A percentile compares a stretch with the other conserved stretches of the same genome.
Conservation (phyloP, 2,888 invertebrate species). For the Taphrorychus bicolor region DNA sequence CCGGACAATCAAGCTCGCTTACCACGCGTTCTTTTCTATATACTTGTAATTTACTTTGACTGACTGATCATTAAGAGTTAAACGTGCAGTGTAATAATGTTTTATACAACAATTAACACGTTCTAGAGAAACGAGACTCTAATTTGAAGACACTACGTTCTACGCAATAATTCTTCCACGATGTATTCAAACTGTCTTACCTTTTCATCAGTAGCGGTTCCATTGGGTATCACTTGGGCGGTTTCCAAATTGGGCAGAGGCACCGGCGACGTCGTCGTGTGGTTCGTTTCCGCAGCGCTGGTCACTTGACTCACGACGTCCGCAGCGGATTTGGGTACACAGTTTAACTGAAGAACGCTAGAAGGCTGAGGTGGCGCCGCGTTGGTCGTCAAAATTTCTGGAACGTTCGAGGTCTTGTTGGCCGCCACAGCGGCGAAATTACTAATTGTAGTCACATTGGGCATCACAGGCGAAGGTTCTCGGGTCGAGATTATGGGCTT, state of each 20-base stretch:
- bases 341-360: too few species aligned
- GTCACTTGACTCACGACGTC: neutral
- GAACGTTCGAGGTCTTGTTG: conserved; percentile 41
- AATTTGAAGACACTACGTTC: neutral
- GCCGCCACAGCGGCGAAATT: conserved; percentile 74
- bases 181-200: neutral
- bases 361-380: neutral
- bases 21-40: too few species aligned
- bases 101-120: too few species aligned
- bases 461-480: conserved; percentile 45
- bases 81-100: too few species aligned
- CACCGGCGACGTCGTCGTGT: neutral
- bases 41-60: too few species aligned
- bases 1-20: too few species aligned
- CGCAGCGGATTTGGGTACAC: neutral
- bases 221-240: neutral
- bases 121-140: too few species aligned
- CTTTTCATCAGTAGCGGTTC: neutral
- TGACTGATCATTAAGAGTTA: too few species aligned
- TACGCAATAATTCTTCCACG: neutral
- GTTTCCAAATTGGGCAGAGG: conserved; percentile 57
- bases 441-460: conserved; percentile 47
- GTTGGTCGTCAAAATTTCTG: neutral
- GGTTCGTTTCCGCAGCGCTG: neutral
- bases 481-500: conserved; percentile 58